phyloP scores from a whole-genome alignment of 1,140 invertebrate species.

The Periplaneta americana region DNA sequence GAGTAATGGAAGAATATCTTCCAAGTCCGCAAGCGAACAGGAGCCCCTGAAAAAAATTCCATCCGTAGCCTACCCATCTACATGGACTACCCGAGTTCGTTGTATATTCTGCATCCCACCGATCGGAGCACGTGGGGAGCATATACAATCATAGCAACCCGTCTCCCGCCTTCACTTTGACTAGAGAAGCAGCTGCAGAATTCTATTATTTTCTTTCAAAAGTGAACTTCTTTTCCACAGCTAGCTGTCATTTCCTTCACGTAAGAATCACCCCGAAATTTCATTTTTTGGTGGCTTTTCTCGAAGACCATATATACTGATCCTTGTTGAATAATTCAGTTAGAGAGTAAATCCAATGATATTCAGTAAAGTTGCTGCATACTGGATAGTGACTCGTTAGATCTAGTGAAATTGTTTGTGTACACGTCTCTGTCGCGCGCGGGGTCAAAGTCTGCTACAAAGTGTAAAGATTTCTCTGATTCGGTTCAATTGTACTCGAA shows the following conservation, averaged over 20 bases:
- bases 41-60: background rate
- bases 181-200: background rate
- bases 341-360: background rate
- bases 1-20: background rate
- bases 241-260: background rate
- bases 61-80: background rate
- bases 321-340: conserved; percentile 1
- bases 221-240: background rate
- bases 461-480: too few species aligned
- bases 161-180: conserved; percentile 2
- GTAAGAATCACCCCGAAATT: conserved; percentile 2
- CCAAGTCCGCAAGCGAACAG: background rate
- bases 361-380: background rate
- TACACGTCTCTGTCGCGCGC: background rate
- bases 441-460: background rate
- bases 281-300: background rate
- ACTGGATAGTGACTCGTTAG: background rate
- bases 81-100: background rate
- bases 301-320: background rate
- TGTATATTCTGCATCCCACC: background rate
- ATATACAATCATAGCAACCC: background rate
- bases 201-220: conserved; percentile 4
- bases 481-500: background rate
- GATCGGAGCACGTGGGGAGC: background rate
- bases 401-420: background rate